These are phyloP conservation scores for Albula glossodonta DNA, from an alignment of 2,113 vertebrate genomes.

Conservation along the genomic window DNA sequence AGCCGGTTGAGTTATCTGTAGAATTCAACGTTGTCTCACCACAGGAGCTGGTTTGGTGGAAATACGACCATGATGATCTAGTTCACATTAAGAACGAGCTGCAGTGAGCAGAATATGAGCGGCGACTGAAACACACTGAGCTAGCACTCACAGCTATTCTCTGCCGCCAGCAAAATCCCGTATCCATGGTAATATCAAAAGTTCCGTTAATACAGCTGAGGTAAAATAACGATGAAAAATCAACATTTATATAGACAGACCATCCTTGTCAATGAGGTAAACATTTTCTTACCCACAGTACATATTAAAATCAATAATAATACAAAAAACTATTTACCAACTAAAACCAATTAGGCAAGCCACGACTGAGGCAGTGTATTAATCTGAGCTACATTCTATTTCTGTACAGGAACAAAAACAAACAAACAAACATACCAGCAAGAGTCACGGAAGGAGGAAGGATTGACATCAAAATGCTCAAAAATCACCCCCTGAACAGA, in stretches of 20 bases:
- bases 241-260: conserved; percentile 7
- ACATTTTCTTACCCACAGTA: neutral
- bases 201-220: conserved; percentile 5
- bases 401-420: conserved; percentile 70
- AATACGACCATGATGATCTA: neutral
- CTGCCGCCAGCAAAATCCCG: neutral
- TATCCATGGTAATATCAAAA: conserved; percentile 13
- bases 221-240: conserved; percentile 7
- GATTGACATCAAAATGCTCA: conserved; percentile 75
- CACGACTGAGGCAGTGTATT: neutral
- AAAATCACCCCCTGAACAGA: conserved; percentile 74
- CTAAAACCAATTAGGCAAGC: neutral
- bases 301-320: neutral
- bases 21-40: neutral
- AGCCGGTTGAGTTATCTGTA: neutral
- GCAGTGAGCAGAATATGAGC: neutral
- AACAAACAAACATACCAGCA: neutral
- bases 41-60: neutral
- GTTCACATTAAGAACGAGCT: neutral
- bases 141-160: neutral
- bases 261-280: conserved; percentile 11
- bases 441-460: conserved; percentile 69
- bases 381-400: conserved; percentile 65
- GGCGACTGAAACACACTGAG: too few species aligned
- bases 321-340: neutral